A percentile compares a stretch with the other conserved stretches of the same genome.
phyloP scores from a whole-genome alignment of 1,140 invertebrate species.

The Ditylenchus dipsaci region DNA sequence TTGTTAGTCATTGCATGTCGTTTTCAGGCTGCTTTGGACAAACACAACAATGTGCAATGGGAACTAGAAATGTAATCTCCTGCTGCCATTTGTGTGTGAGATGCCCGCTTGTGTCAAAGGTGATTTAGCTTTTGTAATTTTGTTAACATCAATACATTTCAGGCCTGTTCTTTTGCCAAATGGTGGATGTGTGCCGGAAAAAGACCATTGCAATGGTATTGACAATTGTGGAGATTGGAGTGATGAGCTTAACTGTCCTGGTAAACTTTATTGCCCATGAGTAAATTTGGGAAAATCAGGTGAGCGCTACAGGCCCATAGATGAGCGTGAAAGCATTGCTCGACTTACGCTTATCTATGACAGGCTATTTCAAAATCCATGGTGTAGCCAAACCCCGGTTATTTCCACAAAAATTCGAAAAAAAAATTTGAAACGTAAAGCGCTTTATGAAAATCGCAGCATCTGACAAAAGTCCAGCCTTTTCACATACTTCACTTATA shows the following conservation, averaged over 20 bases:
- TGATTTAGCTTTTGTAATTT: slow-evolving; percentile 54
- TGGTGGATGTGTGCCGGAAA: slow-evolving; percentile 60
- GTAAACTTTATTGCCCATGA: slow-evolving; percentile 15
- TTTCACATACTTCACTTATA: too few species aligned
- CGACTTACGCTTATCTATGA: too few species aligned
- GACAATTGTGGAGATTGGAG: slow-evolving; percentile 62
- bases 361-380: too few species aligned
- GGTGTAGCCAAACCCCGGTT: too few species aligned
- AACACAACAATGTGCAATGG: slow-evolving; percentile 34
- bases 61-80: slow-evolving; percentile 70
- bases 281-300: too few species aligned
- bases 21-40: slow-evolving; percentile 52
- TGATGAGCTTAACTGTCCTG: slow-evolving; percentile 61
- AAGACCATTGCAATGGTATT: slow-evolving; percentile 60
- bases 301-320: too few species aligned
- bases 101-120: slow-evolving; percentile 82
- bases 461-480: too few species aligned
- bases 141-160: background rate
- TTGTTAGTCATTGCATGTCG: background rate
- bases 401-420: too few species aligned
- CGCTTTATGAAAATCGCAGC: too few species aligned
- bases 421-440: too few species aligned
- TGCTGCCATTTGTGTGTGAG: slow-evolving; percentile 88
- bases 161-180: slow-evolving; percentile 62
- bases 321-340: too few species aligned